Evolutionary conservation across 2,113 vertebrate species (phyloP).

Genomic region (Mobula hypostoma): DNA sequence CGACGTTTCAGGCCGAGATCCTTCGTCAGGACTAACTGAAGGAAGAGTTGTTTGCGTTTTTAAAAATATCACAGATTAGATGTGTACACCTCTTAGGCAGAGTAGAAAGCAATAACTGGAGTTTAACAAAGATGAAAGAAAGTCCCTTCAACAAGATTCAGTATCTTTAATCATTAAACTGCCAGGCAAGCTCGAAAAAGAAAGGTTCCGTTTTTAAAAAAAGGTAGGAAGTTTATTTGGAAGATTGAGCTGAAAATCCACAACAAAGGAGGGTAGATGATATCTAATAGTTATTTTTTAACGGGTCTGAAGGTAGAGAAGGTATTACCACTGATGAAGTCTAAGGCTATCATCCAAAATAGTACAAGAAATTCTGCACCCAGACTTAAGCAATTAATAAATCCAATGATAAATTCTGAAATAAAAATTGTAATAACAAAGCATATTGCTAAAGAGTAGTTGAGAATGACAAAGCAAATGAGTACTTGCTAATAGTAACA

Average conservation of each 20-base stretch:
- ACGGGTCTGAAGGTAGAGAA: background rate
- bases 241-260: too few relatives aligned
- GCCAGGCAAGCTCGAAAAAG: background rate
- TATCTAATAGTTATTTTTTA: background rate
- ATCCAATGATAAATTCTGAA: background rate
- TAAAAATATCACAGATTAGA: background rate
- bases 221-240: background rate
- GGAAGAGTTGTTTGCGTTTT: too few relatives aligned
- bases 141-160: background rate
- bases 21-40: too few relatives aligned
- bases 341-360: background rate
- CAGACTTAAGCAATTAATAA: background rate
- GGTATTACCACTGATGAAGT: too few relatives aligned
- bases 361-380: background rate
- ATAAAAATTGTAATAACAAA: too few relatives aligned
- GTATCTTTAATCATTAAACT: background rate
- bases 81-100: background rate
- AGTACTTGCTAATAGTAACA: too few relatives aligned
- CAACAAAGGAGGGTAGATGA: too few relatives aligned
- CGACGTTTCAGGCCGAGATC: too few relatives aligned
- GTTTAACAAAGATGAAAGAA: background rate
- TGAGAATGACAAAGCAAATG: too few relatives aligned
- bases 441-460: too few relatives aligned
- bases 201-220: background rate
- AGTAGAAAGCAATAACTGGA: background rate